Evolutionary conservation across 2,797 vertebrate species (phyloP).

Genomic region (Novumbra hubbsi): DNA sequence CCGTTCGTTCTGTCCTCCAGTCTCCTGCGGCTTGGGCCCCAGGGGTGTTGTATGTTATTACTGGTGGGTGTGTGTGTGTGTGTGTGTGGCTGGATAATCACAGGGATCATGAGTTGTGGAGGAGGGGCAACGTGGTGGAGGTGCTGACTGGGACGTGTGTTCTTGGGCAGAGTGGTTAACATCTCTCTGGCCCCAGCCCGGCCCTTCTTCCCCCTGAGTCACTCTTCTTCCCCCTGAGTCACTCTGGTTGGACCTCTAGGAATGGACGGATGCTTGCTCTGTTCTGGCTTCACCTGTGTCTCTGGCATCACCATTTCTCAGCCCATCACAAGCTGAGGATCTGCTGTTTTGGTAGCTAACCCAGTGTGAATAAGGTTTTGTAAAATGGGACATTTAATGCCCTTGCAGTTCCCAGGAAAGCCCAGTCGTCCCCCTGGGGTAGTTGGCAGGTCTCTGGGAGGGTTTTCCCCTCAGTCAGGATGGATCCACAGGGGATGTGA

Average conservation of each 20-base stretch:
- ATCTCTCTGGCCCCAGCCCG: not conserved
- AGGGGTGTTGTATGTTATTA: not conserved
- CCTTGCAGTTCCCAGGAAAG: conserved; percentile 8
- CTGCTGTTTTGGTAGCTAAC: not conserved
- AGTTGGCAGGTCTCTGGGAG: conserved; percentile 49
- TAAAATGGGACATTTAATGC: not conserved
- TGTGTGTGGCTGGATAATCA: not conserved
- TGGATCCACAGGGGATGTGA: conserved; percentile 60
- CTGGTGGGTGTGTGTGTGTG: not conserved
- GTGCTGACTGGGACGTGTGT: not conserved
- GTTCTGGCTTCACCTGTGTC: not conserved
- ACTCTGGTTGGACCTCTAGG: not conserved
- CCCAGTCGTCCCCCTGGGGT: conserved; percentile 27
- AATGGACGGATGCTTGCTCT: not conserved
- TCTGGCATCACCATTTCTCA: too few species aligned
- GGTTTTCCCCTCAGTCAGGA: conserved; percentile 58
- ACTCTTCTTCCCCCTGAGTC: not conserved
- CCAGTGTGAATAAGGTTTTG: not conserved
- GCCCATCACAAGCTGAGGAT: not conserved
- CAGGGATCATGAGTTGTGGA: not conserved
- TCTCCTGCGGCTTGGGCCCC: not conserved
- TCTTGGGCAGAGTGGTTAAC: not conserved
- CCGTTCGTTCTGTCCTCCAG: not conserved
- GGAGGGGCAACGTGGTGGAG: not conserved
- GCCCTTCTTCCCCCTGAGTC: not conserved